Percentiles rank a stretch among this genome's conserved stretches.
phyloP scores from a whole-genome alignment of 2,888 invertebrate genomes.

The Lithophane leautieri region DNA sequence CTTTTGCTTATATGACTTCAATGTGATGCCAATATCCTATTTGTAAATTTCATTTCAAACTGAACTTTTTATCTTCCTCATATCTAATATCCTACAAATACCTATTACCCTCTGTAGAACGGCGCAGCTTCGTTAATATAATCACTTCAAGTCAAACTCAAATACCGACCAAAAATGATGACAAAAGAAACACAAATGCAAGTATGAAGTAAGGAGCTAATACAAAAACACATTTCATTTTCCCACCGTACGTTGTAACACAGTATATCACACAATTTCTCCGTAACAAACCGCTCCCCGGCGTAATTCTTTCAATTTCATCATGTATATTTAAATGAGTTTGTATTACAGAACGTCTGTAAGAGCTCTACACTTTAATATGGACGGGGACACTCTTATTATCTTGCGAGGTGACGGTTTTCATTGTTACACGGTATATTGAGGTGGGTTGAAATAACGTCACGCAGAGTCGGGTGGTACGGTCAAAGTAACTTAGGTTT shows the following conservation, averaged over 20 bases:
- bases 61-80: too few species aligned
- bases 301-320: constrained; percentile 88
- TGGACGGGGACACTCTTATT: constrained; percentile 86
- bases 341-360: constrained; percentile 82
- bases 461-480: too few species aligned
- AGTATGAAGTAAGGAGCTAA: constrained; percentile 15
- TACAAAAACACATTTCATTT: constrained; percentile 49
- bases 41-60: not conserved
- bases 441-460: not conserved
- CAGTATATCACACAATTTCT: constrained; percentile 70
- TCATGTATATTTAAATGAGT: constrained; percentile 89
- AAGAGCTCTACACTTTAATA: constrained; percentile 78
- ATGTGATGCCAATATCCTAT: not conserved
- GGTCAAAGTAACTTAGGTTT: not conserved
- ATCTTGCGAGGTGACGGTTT: constrained; percentile 74
- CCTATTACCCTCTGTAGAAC: not conserved
- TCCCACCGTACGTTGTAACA: constrained; percentile 30
- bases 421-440: constrained; percentile 66
- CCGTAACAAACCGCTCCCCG: constrained; percentile 67
- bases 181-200: not conserved
- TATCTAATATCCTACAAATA: not conserved
- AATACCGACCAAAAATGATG: not conserved
- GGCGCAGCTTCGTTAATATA: not conserved
- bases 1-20: not conserved
- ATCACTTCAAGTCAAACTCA: not conserved